phyloP scores from a whole-genome alignment of 2,797 vertebrate species.

The Craterocephalus amniculus region DNA sequence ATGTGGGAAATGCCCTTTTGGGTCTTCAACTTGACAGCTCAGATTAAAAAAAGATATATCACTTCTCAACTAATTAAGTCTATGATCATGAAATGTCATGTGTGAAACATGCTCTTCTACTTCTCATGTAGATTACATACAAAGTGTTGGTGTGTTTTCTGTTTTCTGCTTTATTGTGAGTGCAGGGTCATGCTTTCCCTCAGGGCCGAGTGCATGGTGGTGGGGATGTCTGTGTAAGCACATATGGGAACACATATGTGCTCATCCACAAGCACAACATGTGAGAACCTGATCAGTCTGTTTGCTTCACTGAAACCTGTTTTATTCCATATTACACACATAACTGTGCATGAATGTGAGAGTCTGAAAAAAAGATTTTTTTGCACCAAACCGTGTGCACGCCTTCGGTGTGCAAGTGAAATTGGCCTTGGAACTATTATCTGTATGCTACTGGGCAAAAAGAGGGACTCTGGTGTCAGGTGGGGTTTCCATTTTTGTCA shows the following conservation, averaged over 20 bases:
- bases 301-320: background rate
- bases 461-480: conserved; percentile 68
- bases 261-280: conserved; percentile 14
- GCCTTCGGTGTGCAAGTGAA: conserved; percentile 54
- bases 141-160: conserved; percentile 7
- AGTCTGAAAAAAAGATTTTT: background rate
- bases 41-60: conserved; percentile 5
- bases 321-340: conserved; percentile 16
- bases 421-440: conserved; percentile 59
- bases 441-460: conserved; percentile 50
- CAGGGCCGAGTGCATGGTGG: conserved; percentile 22
- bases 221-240: conserved; percentile 16
- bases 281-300: conserved; percentile 19
- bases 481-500: conserved; percentile 67
- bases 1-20: background rate
- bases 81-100: background rate
- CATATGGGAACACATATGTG: conserved; percentile 1
- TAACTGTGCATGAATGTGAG: background rate
- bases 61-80: background rate
- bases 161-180: conserved; percentile 16
- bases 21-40: background rate
- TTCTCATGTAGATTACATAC: background rate
- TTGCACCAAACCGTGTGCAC: background rate
- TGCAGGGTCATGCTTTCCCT: conserved; percentile 41
- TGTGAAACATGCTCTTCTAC: background rate